These are phyloP conservation scores for Belgica antarctica DNA, from an alignment of 2,888 invertebrate genomes.

Conservation along the genomic window DNA sequence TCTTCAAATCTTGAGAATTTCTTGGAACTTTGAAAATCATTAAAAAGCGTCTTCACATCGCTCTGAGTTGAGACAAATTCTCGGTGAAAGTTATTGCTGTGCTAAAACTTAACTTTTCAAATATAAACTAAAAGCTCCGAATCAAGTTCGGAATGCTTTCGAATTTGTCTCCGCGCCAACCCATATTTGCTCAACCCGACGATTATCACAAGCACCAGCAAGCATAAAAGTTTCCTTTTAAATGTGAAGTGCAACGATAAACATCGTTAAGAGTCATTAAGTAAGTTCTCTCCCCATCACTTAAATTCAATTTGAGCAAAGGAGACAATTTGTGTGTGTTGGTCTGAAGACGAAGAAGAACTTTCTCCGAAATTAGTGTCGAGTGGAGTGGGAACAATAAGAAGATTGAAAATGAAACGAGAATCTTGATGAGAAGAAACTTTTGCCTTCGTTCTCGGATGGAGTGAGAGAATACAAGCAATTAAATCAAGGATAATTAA, in stretches of 20 bases:
- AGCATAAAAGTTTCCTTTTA: too few relatives aligned
- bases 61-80: too few relatives aligned
- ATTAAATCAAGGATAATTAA: conserved; percentile 17
- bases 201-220: background rate
- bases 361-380: background rate
- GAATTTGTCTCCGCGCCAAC: too few relatives aligned
- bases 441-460: background rate
- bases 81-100: too few relatives aligned
- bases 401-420: background rate
- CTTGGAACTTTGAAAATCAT: too few relatives aligned
- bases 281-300: background rate
- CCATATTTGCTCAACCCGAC: background rate
- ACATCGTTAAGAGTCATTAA: conserved; percentile 25
- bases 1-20: too few relatives aligned
- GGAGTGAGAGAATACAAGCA: background rate
- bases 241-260: conserved; percentile 12
- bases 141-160: too few relatives aligned
- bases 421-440: conserved; percentile 21
- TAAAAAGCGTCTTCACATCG: too few relatives aligned
- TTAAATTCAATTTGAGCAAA: conserved; percentile 21
- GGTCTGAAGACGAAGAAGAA: background rate
- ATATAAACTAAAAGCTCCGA: too few relatives aligned
- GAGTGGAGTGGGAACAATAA: background rate
- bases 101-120: too few relatives aligned
- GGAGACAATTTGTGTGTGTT: too few relatives aligned